A percentile compares a stretch with the other conserved stretches of the same genome.
phyloP scores from a whole-genome alignment of 1,140 invertebrate species.

The Sesamia nonagrioides region DNA sequence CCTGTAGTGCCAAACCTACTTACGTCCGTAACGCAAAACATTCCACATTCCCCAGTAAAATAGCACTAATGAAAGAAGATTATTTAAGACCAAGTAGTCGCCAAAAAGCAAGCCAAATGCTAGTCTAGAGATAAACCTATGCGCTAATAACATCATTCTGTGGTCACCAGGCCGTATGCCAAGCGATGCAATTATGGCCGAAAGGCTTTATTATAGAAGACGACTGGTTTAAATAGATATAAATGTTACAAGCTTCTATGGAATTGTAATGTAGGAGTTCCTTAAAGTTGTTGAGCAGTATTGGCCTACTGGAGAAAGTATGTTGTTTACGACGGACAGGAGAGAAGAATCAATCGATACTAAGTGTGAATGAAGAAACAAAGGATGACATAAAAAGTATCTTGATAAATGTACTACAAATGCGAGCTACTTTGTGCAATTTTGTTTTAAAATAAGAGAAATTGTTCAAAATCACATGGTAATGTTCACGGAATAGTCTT shows the following conservation, averaged over 20 bases:
- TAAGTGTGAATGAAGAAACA: too few relatives aligned
- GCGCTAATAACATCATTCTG: slow-evolving; percentile 29
- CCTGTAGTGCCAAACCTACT: too few relatives aligned
- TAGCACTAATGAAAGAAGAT: not conserved
- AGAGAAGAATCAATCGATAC: too few relatives aligned
- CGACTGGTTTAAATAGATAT: slow-evolving; percentile 5
- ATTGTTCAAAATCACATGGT: too few relatives aligned
- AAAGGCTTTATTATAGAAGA: slow-evolving; percentile 12
- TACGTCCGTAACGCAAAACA: not conserved
- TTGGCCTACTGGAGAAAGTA: too few relatives aligned
- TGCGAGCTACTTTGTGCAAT: too few relatives aligned
- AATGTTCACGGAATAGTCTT: too few relatives aligned
- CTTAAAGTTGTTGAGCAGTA: too few relatives aligned
- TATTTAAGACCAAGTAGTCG: slow-evolving; percentile 8
- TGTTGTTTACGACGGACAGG: too few relatives aligned
- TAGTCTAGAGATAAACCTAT: slow-evolving; percentile 21
- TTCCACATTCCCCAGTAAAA: not conserved
- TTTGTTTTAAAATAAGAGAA: too few relatives aligned
- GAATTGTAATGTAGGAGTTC: not conserved
- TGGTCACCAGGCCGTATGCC: slow-evolving; percentile 17
- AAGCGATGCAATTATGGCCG: slow-evolving; percentile 15
- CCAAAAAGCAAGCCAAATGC: slow-evolving; percentile 3
- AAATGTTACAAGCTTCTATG: not conserved
- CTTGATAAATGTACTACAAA: too few relatives aligned
- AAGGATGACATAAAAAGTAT: too few relatives aligned